Evolutionary conservation across 2,888 invertebrate species (phyloP).

Genomic region (Philereme transversata): DNA sequence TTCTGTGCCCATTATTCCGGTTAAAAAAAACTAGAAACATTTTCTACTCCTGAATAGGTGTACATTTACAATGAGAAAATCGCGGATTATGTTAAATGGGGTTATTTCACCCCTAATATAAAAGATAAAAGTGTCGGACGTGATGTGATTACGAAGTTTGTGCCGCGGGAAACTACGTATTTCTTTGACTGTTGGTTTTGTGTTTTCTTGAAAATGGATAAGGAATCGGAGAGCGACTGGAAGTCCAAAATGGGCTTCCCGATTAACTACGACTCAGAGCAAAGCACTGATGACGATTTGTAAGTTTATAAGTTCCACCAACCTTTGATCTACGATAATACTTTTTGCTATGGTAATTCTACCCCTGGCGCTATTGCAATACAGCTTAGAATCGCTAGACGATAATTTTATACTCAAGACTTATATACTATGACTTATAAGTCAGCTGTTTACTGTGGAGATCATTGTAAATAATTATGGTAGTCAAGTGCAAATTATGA

Average conservation of each 20-base stretch:
- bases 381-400: constrained; percentile 2
- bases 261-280: constrained; percentile 78
- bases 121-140: constrained; percentile 12
- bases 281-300: constrained; percentile 78
- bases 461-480: too few relatives aligned
- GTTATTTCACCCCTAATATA: constrained; percentile 1
- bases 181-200: constrained; percentile 35
- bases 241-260: constrained; percentile 77
- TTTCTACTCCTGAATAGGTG: not conserved
- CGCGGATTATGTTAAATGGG: not conserved
- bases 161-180: constrained; percentile 34
- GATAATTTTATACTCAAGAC: too few relatives aligned
- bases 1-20: not conserved
- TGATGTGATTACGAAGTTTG: constrained; percentile 32
- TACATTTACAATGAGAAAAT: constrained; percentile 5
- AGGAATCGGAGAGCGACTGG: constrained; percentile 73
- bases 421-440: too few relatives aligned
- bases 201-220: constrained; percentile 58
- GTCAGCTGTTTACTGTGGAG: constrained; percentile 21
- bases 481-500: too few relatives aligned
- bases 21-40: constrained; percentile 1
- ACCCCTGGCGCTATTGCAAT: not conserved
- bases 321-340: constrained; percentile 5
- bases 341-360: constrained; percentile 2
- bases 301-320: constrained; percentile 52